Evolutionary conservation across 2,888 invertebrate genomes (phyloP).

Genomic region (Cerastoderma edule): DNA sequence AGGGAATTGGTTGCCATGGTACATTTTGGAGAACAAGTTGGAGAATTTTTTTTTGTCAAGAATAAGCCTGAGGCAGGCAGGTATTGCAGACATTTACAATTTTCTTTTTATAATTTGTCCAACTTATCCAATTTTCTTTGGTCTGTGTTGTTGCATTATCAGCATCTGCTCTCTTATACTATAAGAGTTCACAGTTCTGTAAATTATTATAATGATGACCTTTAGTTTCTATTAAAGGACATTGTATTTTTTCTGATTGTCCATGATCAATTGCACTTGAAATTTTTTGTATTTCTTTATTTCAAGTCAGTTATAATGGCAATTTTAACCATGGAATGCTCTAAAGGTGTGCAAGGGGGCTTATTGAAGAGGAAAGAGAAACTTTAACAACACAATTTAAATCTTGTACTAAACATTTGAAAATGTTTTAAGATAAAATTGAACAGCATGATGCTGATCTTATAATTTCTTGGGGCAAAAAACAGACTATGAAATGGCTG

Average conservation of each 20-base stretch:
- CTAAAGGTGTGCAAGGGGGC: not conserved
- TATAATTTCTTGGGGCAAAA: constrained; percentile 11
- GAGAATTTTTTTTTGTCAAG: no score
- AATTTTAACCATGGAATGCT: constrained; percentile 14
- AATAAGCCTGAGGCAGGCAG: no score
- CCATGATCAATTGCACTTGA: no score
- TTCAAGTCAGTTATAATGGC: constrained; percentile 15
- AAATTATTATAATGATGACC: no score
- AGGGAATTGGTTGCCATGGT: no score
- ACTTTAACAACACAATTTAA: constrained; percentile 1
- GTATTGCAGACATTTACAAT: no score
- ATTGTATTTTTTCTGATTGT: constrained; percentile 16
- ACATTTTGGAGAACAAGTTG: no score
- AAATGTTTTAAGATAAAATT: constrained; percentile 14
- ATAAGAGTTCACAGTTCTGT: no score
- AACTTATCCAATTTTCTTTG: no score
- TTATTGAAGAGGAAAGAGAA: not conserved
- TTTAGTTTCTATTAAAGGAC: constrained; percentile 1
- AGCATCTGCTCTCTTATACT: not conserved
- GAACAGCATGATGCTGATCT: not conserved
- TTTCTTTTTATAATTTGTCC: no score
- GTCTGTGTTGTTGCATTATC: no score
- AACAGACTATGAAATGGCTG: constrained; percentile 16
- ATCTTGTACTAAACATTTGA: constrained; percentile 12
- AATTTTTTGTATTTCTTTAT: no score